Evolutionary conservation across 2,113 vertebrate genomes (phyloP), one percentile per base, ranked within the genome.

Genomic region (Gallinago jamesoni): DNA sequence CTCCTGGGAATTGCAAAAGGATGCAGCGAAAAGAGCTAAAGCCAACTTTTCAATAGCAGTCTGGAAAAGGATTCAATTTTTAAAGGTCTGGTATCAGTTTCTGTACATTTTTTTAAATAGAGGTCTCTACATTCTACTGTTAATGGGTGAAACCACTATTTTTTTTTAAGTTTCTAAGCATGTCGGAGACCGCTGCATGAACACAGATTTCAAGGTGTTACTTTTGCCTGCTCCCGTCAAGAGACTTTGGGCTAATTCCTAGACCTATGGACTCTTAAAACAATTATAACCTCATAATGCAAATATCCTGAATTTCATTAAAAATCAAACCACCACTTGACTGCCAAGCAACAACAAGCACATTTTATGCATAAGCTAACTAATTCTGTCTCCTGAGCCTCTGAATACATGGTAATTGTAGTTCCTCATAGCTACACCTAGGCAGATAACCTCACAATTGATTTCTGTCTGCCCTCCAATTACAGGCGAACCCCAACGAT

Each of bases 321-420:
- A 88, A 95, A 96, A 93, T 81, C 94, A 78, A 86, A 90, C 72
- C 73, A 84, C 62, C 85, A 75, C 92, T 95, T 92, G 76, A 94
- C 88, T 95, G 88, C 94, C 93, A 96, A 93, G 89, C 48, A 93
- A 82, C 84, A 94, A 87, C 7, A 41, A 91, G 90, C 56, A 78
- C 56, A 50, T 74, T 60, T 89, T 31, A 79, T 37, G 66, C 83
- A 75, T 39, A 95, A 84, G n/a, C 55, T 84, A 81, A 76, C 69
- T 89, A 92, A 95, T 93, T 84, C 72, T 50, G 21, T 67, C 57
- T 80, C 60, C 77, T 68, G 43, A 84, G 64, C 76, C 50, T n/a
- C 68, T 72, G 89, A 50, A 57, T 85, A 95, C 91, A 25, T 8
- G 59, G 28, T 15, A 85, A 83, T 74, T 86, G 82, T 77, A 59